Base-by-base conservation (phyloP, 2,113 vertebrate genomes). In the Hippopotamus amphibius region DNA sequence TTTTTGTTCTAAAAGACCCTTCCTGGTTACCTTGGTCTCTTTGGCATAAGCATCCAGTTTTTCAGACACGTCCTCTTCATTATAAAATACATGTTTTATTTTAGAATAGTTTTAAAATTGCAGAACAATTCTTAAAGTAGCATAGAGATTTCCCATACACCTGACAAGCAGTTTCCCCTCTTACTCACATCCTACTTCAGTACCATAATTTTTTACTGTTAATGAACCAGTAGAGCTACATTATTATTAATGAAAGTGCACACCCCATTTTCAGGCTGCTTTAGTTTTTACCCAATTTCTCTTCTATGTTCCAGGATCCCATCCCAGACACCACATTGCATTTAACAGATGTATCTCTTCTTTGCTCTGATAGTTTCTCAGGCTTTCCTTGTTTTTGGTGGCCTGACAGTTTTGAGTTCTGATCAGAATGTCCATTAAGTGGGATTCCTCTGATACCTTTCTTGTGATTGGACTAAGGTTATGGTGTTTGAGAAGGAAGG, bases 321-420 rank as follows among this genome's bases (percentile, higher is more conserved):
- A 61, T 26, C 0, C 24, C 37, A 28, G 10, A 13, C 10, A 12
- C 9, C 22, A 7, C 6, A 2, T 43, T 13, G 7, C 3, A 22
- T 13, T 26, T 76, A 48, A 9, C 1, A 63, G 37, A 61, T n/a
- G 5, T 0, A 21, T 26, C 22, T 59, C 26, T 5, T 15, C 13
- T 28, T 37, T 17, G 30, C 17, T 11, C 6, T 30, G 63, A 26
- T 21, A 28, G 0, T 22, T 61, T 69, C 57, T 74, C 24, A 76
- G n/a, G 30, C 16, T 53, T 33, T 8, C 19, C 48, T 57, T 57
- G 55, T 84, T n/a, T 80, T 83, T 21, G 3, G 66, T 22, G 26
- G n/a, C 28, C 76, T 71, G 24, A 12, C 22, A 22, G 6, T 48
- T 68, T 48, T n/a, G 59, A 17, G 11, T 46, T 46, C 41, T 26